phyloP scores from a whole-genome alignment of 2,888 invertebrate species.

The Sphaerolaimus hirsutus region DNA sequence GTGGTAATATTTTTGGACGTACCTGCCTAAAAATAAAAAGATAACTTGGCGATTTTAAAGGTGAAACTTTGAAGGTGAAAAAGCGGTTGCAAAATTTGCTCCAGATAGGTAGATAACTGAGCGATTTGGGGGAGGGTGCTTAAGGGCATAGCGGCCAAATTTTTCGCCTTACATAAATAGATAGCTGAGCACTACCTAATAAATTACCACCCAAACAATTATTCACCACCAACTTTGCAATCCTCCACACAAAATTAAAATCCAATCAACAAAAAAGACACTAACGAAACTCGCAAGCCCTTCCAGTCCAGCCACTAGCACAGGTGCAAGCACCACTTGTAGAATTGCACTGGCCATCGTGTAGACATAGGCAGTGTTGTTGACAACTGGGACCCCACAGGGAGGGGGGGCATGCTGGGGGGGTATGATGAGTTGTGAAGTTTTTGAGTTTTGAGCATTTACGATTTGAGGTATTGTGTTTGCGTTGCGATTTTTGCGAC shows the following conservation, averaged over 20 bases:
- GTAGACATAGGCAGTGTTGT: conserved; percentile 27
- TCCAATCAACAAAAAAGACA: not conserved
- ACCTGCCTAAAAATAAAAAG: no score
- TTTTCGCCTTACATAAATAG: no score
- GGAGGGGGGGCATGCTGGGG: conserved; percentile 27
- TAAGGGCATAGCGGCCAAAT: not conserved
- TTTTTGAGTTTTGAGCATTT: no score
- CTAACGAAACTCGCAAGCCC: conserved; percentile 22
- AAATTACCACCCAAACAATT: not conserved
- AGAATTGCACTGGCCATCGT: conserved; percentile 29
- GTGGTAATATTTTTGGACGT: no score
- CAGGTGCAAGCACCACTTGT: conserved; percentile 45
- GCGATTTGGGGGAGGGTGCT: no score
- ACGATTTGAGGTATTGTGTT: no score
- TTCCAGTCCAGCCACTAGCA: conserved; percentile 24
- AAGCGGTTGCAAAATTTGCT: not conserved
- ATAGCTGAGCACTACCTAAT: not conserved
- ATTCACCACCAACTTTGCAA: no score
- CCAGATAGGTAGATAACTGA: no score
- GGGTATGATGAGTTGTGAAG: no score
- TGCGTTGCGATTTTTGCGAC: no score
- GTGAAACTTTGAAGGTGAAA: not conserved
- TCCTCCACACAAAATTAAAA: no score
- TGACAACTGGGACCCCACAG: conserved; percentile 29
- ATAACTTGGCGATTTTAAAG: no score